Evolutionary conservation across 2,797 vertebrate genomes (phyloP), one percentile per base, ranked within the genome.

Genomic region (Taenioides sp.): DNA sequence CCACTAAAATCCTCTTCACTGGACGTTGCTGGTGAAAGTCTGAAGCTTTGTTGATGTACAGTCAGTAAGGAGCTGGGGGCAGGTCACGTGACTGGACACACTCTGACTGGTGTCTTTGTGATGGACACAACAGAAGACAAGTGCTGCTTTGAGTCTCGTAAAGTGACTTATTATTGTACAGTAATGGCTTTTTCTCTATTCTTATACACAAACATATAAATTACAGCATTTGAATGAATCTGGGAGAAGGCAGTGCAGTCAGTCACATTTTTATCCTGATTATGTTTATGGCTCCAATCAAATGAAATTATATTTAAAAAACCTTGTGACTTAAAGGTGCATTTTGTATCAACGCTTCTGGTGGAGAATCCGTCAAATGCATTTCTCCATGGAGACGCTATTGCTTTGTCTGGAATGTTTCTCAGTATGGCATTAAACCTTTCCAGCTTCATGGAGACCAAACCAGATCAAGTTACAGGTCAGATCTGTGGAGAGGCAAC

Each of bases 71-170:
- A 52, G 49, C n/a, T 55, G 62, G 43, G 23, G 31, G 34, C 47
- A 69, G 17, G 71, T 75, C 83, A 73, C 62, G 75, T 78, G 80
- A 81, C 64, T 28, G 62, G 20, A 6, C 59, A 73, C 28, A 9
- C 23, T 60, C 28, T 74, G 40, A 72, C 58, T 77, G 40, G 71
- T 65, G 58, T 61, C 25, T 86, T 84, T 78, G 76, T 83, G 79
- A 64, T 1, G 25, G 63, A 65, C 58, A 77, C 78, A 78, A 67
- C 68, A 67, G 64, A 58, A 73, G 65, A 87, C 86, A 83, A 72
- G 75, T 62, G 69, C 47, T 27, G 70, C 75, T 75, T 79, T 77
- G 80, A 84, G 47, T 17, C 40, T 23, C 7, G 37, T 7, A 49
- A 65, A 23, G 17, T 0, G 5, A 27, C 34, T 65, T 49, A 23